Base-by-base conservation (phyloP, 2,113 vertebrate species). In the Grammomys dolichurus region DNA sequence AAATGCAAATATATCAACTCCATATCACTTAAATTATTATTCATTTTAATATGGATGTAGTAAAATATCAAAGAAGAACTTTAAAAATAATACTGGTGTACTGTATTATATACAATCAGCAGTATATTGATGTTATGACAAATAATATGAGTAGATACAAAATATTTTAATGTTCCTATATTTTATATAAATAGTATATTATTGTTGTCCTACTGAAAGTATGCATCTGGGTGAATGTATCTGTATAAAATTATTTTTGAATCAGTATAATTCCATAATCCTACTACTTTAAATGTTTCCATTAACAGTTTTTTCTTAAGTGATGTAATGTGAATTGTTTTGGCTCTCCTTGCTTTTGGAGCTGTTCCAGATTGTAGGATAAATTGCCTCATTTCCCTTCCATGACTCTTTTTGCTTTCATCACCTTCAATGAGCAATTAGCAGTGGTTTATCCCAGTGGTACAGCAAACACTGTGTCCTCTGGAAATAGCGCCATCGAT, bases 101-200 rank as follows among this genome's bases (percentile, higher is more conserved):
- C 17, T 54, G 63, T 10, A 36, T 43, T 54, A 28, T 76, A 28
- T 33, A 63, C 36, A 67, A 78, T 28, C 46, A 80, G 14, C 17
- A 22, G 90, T 81, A 87, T 51, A n/a, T 67, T 58, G 65, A 58
- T 20, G 46, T 48, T 6, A 70, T 40, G 51, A 70, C 28, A 46
- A 36, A 46, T 33, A 36, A 3, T n/a, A 56, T 63, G 60, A 56
- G 4, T 2, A 54, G 14, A 40, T 80, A 69, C 1, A 17, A 87
- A 94, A 90, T 48, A 65, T 56, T 93, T 92, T 48, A 48, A 89
- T 72, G 43, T 76, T 69, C 12, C 75, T 22, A 81, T 89, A 58
- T 54, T 82, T 16, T n/a, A 33, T 31, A 70, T 69, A 48, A 51
- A 90, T 40, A 40, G 3, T 4, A 10, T n/a, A 17, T 76, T 75